Percentiles rank a stretch among this genome's conserved stretches.
Evolutionary conservation across 2,113 vertebrate genomes (phyloP).

Genomic region (Puntigrus tetrazona): DNA sequence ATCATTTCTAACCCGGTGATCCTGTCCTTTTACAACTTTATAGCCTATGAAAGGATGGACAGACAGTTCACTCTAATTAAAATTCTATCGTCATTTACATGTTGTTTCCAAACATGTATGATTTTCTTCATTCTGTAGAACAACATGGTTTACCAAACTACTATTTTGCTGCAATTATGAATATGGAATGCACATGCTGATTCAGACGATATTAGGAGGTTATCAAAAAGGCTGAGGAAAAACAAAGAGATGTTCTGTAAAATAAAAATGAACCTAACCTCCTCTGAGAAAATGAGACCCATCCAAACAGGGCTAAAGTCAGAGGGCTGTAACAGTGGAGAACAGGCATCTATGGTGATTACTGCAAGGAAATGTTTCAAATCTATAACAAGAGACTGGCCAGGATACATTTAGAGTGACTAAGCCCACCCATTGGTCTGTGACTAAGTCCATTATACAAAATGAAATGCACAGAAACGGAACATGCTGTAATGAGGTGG

Average conservation of each 20-base stretch:
- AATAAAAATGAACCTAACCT: neutral
- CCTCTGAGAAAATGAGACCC: neutral
- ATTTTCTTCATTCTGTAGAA: too few species aligned
- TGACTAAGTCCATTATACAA: constrained; percentile 31
- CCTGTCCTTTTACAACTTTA: too few species aligned
- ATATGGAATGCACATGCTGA: neutral
- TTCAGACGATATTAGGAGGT: neutral
- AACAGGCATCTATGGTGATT: neutral
- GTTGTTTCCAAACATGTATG: too few species aligned
- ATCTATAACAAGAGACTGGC: neutral
- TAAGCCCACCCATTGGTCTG: constrained; percentile 18
- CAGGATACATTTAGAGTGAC: constrained; percentile 18
- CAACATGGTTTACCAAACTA: too few species aligned
- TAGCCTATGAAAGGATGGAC: too few species aligned
- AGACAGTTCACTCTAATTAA: too few species aligned
- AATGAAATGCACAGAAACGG: constrained; percentile 13
- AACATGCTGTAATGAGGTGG: constrained; percentile 23
- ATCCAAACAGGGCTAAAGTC: neutral
- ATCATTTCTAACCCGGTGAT: neutral
- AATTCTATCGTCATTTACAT: too few species aligned
- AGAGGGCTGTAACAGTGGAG: neutral
- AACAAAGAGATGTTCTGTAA: neutral
- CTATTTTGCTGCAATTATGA: too few species aligned
- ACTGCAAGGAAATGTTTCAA: constrained; percentile 11
- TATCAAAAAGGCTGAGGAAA: neutral